Evolutionary conservation across 1,140 invertebrate species (phyloP), one percentile per base, ranked within the genome.

Genomic region (Rhopalosiphum maidis): DNA sequence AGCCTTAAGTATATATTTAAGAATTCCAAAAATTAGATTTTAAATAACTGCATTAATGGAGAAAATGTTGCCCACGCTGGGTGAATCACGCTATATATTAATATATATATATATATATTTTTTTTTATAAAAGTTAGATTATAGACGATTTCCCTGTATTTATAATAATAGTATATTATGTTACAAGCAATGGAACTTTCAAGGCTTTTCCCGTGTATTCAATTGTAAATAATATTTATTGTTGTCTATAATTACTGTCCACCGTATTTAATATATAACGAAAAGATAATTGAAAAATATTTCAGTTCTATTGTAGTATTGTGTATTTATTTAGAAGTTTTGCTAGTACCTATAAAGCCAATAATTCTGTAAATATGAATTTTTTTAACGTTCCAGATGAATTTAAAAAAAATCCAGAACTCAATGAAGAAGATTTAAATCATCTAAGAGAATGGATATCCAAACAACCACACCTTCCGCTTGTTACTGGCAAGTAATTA

Each of bases 401-500:
- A 94, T 95, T 95, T 94, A 94, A 94, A 82, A 95, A 95, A 93
- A 95, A 95, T 94, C 94, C 94, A 9, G 94, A 95, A 88, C 94
- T 95, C 43, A 95, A 95, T 94, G 94, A 94, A 89, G 95, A 95
- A 94, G 95, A 95, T 87, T 94, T 96, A 11, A 91, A 94, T 23
- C 94, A 94, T 85, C 94, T 96, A 35, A 94, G 94, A 94, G 94
- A 94, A 94, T 96, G 95, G 95, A 88, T 95, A 85, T 93, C 94
- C 35, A 95, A 94, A 86, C 95, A 95, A 93, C 95, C 95, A 1
- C 95, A 96, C 94, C 94, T 96, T 18, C 95, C 95, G 41, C 54
- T 43, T 23, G 91, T 94, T 41, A 55, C 82, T 7, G 93, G 93
- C 60, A 82, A 82, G 48, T 77, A 30, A 0, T 18, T 77, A 77